Evolutionary conservation across 30 jellyfish, hydroid and myxozoan species (phyloP).

Genomic region (Turritopsis rubra): DNA sequence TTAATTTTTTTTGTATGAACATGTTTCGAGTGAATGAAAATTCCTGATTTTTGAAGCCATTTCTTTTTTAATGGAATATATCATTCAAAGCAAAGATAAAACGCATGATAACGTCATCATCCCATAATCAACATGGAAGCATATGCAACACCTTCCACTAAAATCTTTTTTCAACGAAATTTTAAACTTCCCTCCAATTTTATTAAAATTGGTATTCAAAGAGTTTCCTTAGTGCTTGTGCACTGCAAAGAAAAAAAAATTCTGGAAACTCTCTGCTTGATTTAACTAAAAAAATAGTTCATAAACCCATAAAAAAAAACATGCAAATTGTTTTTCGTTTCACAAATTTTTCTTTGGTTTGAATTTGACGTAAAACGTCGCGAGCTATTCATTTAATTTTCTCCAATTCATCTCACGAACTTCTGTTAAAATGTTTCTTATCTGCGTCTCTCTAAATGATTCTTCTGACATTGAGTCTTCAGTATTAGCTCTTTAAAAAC

Average conservation of each 20-base stretch:
- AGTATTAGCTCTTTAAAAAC: not conserved
- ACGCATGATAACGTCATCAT: not conserved
- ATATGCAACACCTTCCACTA: not conserved
- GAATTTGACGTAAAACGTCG: too few species aligned
- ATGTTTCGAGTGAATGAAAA: not conserved
- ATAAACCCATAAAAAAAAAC: too few species aligned
- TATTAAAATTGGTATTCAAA: too few species aligned
- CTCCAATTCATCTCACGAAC: not conserved
- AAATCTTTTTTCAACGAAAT: not conserved
- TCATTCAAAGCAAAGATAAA: not conserved
- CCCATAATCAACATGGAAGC: not conserved
- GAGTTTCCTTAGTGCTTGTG: too few species aligned
- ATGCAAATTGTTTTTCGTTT: too few species aligned
- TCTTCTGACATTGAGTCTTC: not conserved
- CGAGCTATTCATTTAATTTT: too few species aligned
- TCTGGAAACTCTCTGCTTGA: too few species aligned
- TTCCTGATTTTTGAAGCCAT: not conserved
- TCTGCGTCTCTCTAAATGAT: not conserved
- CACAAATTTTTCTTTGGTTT: too few species aligned
- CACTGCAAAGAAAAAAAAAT: too few species aligned
- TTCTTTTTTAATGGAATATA: not conserved
- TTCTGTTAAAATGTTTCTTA: not conserved
- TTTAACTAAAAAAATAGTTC: too few species aligned
- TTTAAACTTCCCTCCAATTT: too few species aligned
- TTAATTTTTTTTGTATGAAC: not conserved